Evolutionary conservation across 2,888 invertebrate species (phyloP).

Genomic region (Oxystoma pomonae): DNA sequence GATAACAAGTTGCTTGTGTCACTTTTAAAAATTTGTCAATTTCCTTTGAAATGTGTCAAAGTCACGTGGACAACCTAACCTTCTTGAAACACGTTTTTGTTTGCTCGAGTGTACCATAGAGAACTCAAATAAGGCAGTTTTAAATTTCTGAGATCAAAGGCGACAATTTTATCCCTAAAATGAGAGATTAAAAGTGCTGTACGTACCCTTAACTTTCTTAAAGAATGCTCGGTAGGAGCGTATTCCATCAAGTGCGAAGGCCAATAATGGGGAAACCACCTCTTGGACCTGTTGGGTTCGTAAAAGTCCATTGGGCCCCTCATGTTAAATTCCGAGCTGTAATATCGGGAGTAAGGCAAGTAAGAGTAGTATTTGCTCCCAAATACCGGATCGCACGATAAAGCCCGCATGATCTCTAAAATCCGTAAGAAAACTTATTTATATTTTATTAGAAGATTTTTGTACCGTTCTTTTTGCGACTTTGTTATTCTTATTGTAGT

Average conservation of each 20-base stretch:
- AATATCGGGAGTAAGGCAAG: conserved; percentile 28
- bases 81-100: too few species aligned
- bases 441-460: too few species aligned
- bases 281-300: conserved; percentile 25
- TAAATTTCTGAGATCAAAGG: too few species aligned
- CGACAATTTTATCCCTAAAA: not conserved
- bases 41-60: too few species aligned
- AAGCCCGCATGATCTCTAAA: conserved; percentile 29
- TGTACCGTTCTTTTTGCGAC: too few species aligned
- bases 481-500: too few species aligned
- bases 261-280: conserved; percentile 33
- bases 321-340: conserved; percentile 26
- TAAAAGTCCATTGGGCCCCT: conserved; percentile 26
- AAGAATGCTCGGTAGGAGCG: conserved; percentile 26
- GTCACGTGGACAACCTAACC: too few species aligned
- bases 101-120: too few species aligned
- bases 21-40: too few species aligned
- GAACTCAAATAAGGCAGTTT: too few species aligned
- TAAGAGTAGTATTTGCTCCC: conserved; percentile 29
- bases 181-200: not conserved
- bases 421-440: too few species aligned
- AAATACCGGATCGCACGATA: conserved; percentile 30
- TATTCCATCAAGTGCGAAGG: conserved; percentile 28
- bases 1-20: too few species aligned
- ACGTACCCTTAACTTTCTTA: conserved; percentile 28